Conservation (phyloP, 30 jellyfish, hydroid and myxozoan species). For the Mastigias papua region DNA sequence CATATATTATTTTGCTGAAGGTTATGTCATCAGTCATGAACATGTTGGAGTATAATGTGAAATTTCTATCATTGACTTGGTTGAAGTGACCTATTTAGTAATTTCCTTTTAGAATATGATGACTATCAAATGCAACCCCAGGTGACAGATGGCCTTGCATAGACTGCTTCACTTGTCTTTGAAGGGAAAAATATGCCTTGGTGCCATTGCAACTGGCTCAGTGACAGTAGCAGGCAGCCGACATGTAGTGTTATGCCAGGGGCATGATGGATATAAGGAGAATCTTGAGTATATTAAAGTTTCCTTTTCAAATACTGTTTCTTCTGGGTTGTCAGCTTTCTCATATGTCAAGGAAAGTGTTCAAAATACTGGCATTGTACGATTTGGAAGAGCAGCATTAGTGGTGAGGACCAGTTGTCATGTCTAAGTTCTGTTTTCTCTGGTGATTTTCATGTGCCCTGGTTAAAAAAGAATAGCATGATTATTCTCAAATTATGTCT, state of each 20-base stretch:
- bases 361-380: constrained; percentile 68
- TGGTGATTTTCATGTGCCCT: neutral
- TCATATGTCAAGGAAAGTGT: constrained; percentile 32
- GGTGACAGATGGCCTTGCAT: neutral
- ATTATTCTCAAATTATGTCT: too few relatives aligned
- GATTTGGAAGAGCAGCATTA: constrained; percentile 94
- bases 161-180: neutral
- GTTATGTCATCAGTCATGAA: too few relatives aligned
- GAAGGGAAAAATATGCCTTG: neutral
- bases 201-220: neutral
- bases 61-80: too few relatives aligned
- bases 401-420: neutral
- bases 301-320: neutral
- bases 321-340: neutral
- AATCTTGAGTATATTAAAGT: neutral
- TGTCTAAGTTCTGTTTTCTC: neutral
- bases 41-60: too few relatives aligned
- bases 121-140: neutral
- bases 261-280: neutral
- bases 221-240: neutral
- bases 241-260: neutral
- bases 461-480: too few relatives aligned
- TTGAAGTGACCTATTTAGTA: neutral
- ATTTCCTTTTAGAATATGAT: neutral
- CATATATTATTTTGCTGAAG: too few relatives aligned